These are phyloP conservation scores for Batillaria attramentaria DNA, from an alignment of 1,140 invertebrate species.

Conservation along the genomic window DNA sequence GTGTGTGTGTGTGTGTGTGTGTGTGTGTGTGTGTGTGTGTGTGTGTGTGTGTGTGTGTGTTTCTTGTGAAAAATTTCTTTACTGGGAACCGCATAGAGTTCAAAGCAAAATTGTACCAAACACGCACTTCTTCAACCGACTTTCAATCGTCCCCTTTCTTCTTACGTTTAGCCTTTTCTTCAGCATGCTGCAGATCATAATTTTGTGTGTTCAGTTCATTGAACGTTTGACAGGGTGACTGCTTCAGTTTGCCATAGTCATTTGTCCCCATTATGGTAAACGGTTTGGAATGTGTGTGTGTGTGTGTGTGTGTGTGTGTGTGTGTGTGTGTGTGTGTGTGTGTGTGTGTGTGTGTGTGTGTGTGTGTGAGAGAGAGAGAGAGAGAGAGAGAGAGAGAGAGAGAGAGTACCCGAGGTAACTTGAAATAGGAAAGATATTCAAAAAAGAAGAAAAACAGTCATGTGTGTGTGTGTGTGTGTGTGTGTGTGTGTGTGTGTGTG, in stretches of 20 bases:
- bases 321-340: not conserved
- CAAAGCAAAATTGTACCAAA: no score
- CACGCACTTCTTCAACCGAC: no score
- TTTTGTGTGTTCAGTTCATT: not conserved
- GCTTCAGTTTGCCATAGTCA: not conserved
- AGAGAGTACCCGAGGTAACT: not conserved
- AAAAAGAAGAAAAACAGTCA: not conserved
- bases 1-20: not conserved
- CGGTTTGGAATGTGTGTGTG: not conserved
- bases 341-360: conserved; percentile 8
- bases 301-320: conserved; percentile 11
- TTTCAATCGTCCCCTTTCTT: no score
- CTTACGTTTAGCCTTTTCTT: not conserved
- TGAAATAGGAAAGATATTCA: not conserved
- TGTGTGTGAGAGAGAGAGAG: not conserved
- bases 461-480: conserved; percentile 1
- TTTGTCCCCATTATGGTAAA: not conserved
- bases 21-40: not conserved
- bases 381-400: conserved; percentile 11
- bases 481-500: not conserved
- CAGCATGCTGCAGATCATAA: not conserved
- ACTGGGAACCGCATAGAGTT: no score
- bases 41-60: not conserved
- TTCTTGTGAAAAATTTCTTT: not conserved
- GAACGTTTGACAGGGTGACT: not conserved